phyloP scores from a whole-genome alignment of 2,797 vertebrate genomes.

The Lepus townsendii region DNA sequence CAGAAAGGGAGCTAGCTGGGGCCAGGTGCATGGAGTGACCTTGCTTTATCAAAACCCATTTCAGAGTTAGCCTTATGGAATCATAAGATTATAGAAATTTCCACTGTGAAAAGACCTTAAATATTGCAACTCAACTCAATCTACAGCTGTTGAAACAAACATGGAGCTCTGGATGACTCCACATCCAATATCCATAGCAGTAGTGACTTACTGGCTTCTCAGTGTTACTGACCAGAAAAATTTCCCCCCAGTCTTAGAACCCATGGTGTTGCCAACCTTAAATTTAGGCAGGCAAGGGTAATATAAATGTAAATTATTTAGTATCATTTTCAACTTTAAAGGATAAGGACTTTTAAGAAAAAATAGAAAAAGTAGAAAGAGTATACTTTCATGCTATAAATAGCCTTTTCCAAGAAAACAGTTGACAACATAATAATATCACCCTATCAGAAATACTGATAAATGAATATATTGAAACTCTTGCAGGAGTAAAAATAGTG shows the following conservation, averaged over 20 bases:
- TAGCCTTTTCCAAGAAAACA: neutral
- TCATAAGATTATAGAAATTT: neutral
- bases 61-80: neutral
- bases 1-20: neutral
- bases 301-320: neutral
- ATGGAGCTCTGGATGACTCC: neutral
- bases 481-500: neutral
- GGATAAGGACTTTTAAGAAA: neutral
- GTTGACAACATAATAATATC: neutral
- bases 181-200: neutral
- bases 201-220: neutral
- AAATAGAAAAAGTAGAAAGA: neutral
- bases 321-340: neutral
- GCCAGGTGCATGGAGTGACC: too few relatives aligned
- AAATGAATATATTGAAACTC: neutral
- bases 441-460: neutral
- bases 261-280: neutral
- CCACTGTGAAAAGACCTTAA: neutral
- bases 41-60: neutral
- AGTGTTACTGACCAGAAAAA: constrained; percentile 14
- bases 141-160: neutral
- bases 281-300: neutral
- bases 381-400: neutral
- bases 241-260: neutral
- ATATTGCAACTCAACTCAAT: neutral